Percentiles rank a stretch among this genome's conserved stretches.
These are phyloP conservation scores for Oenanthe oenanthe DNA, from an alignment of 2,113 vertebrate species.

Conservation along the genomic window DNA sequence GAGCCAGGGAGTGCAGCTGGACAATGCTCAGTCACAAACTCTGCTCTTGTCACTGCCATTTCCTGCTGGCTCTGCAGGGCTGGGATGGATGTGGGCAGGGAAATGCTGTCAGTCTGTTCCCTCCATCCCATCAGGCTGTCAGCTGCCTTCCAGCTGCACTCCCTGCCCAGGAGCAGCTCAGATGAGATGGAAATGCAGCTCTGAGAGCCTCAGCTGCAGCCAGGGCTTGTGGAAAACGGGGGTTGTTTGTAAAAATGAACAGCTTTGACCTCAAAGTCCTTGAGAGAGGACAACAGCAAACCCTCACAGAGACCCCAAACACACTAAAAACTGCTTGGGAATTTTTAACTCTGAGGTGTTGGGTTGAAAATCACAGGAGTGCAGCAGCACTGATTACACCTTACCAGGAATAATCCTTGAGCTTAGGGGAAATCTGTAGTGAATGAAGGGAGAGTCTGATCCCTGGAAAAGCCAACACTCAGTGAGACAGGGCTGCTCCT, in stretches of 20 bases:
- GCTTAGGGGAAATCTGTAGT: not conserved
- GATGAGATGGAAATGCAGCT: not conserved
- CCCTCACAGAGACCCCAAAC: not conserved
- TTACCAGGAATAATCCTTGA: not conserved
- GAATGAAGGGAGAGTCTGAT: not conserved
- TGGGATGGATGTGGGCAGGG: fast-evolving
- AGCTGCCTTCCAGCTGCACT: not conserved
- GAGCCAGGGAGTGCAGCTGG: not conserved
- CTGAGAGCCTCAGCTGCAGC: not conserved
- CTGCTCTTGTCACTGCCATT: fast-evolving
- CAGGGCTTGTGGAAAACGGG: not conserved
- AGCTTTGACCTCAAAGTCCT: not conserved
- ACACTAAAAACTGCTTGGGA: not conserved
- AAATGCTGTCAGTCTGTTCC: not conserved
- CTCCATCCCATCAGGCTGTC: not conserved
- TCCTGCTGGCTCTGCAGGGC: not conserved
- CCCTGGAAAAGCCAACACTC: not conserved
- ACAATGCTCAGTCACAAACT: fast-evolving
- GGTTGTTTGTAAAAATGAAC: not conserved
- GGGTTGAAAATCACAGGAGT: not conserved
- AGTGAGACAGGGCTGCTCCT: not conserved
- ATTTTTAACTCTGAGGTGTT: not conserved
- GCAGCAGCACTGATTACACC: not conserved
- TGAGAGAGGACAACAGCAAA: not conserved
- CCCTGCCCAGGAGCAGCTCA: not conserved